Evolutionary conservation across 2,113 vertebrate genomes (phyloP).

Genomic region (Chaetura pelagica): DNA sequence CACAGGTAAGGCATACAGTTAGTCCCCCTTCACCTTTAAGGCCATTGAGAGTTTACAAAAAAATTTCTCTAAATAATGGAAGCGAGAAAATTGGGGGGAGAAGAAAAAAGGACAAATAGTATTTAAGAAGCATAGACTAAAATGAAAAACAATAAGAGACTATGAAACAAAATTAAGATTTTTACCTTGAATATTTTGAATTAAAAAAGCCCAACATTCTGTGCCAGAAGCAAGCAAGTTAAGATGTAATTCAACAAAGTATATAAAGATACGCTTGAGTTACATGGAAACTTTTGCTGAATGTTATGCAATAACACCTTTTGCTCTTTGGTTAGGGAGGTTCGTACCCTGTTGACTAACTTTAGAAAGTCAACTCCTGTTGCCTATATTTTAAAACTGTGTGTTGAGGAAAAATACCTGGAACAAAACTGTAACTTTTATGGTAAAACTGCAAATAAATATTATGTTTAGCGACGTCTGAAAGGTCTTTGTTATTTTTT

Average conservation of each 20-base stretch:
- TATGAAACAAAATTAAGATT: neutral
- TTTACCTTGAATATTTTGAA: neutral
- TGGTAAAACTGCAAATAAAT: neutral
- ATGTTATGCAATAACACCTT: neutral
- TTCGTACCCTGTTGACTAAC: neutral
- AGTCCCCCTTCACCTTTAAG: neutral
- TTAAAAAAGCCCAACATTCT: neutral
- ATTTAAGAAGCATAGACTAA: neutral
- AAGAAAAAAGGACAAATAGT: neutral
- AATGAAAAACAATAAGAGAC: neutral
- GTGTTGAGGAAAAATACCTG: neutral
- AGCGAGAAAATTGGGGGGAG: neutral
- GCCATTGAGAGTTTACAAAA: neutral
- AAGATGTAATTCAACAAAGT: neutral
- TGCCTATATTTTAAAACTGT: neutral
- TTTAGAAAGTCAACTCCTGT: neutral
- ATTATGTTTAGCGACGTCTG: neutral
- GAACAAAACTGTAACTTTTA: neutral
- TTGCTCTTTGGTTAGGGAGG: neutral
- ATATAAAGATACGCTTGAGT: neutral
- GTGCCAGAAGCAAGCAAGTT: neutral
- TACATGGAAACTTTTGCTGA: neutral
- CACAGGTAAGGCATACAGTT: neutral
- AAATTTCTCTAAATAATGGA: neutral
- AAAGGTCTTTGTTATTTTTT: neutral